Percentiles rank a stretch among this genome's conserved stretches.
Conservation (phyloP, 2,797 vertebrate genomes). For the Balearica regulorum region DNA sequence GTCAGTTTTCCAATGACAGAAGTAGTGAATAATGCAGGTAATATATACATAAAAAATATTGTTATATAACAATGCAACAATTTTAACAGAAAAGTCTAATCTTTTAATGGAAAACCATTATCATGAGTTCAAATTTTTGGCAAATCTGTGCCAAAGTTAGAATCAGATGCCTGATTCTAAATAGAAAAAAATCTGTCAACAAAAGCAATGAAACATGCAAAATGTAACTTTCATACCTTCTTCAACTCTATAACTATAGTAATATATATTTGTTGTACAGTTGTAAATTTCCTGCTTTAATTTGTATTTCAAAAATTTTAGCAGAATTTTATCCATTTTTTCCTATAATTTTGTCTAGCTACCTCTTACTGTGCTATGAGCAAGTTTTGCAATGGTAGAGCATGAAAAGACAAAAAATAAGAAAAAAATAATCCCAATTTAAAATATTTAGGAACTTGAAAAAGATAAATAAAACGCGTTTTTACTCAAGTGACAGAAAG, state of each 20-base stretch:
- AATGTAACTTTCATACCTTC: neutral
- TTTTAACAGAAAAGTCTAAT: neutral
- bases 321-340: neutral
- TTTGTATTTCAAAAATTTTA: neutral
- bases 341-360: neutral
- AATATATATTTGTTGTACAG: neutral
- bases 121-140: neutral
- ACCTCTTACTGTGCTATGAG: neutral
- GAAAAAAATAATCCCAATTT: neutral
- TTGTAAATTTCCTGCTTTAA: neutral
- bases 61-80: neutral
- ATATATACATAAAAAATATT: neutral
- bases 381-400: neutral
- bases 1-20: neutral
- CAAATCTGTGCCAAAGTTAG: neutral
- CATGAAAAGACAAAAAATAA: neutral
- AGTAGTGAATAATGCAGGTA: neutral
- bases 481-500: neutral
- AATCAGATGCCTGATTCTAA: neutral
- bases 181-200: neutral
- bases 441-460: neutral
- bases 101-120: neutral
- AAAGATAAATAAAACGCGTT: fast-evolving
- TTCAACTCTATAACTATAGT: neutral
- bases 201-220: neutral